Base-by-base conservation (phyloP, 30 jellyfish, hydroid and myxozoan genomes). In the Hydractinia symbiolongicarpus region DNA sequence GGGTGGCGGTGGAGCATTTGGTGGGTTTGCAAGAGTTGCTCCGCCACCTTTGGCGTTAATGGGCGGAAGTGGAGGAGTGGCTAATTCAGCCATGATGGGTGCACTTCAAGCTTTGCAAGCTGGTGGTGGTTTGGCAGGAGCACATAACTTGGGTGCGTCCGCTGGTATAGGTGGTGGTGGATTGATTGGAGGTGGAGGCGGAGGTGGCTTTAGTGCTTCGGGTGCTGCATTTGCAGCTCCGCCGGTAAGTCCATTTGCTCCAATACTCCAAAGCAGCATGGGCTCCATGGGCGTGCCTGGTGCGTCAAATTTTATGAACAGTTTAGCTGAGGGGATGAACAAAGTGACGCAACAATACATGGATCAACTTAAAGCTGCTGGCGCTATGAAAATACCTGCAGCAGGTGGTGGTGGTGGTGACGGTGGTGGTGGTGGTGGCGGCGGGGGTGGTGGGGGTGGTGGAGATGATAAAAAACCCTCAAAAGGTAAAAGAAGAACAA, bases 261-360 rank as follows among this genome's bases (percentile, higher is more conserved):
- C 83, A 66, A 75, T 92, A 4, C 81, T 90, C 4, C 62, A 86
- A 13, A 83, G 86, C 20, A 88, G 93, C 55, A 61, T 93, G 67
- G 75, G 86, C 16, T 89, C 89, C 3, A 82, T 93, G 66, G 92
- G 95, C 4, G 89, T 95, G 14, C 78, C 86, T 57, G 91, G 95
- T 8, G 93, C 99, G 1, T 60, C 94, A 4, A 83, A 78, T 21
- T 93, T 93, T 71, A 70, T 93, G 79, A 93, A 84, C 71, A 73
- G 82, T 44, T 79, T 93, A 44, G 95, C 99, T 4, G 82, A 77
- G 54, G 99, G 96, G 62, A 87, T 93, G 95, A 93, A 88, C 77
- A 93, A 93, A 80, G 94, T 93, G 20, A 93, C 96, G 40, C 21
- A 90, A 19, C 81, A 87, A 55, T 93, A 81, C 66, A 72, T 88